phyloP scores from a whole-genome alignment of 2,888 invertebrate species.

The Smittia sp. region DNA sequence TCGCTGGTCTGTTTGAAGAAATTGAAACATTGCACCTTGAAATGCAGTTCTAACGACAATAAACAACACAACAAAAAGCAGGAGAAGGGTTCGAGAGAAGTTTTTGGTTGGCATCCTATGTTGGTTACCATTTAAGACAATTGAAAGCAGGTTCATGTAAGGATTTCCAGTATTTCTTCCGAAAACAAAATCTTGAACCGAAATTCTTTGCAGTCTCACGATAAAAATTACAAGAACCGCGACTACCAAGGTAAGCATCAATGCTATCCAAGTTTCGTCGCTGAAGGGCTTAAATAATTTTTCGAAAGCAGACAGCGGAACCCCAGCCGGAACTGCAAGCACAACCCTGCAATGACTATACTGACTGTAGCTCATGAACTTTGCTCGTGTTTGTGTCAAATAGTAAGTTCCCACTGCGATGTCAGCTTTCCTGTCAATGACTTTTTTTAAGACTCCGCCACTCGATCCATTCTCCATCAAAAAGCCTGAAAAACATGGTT shows the following conservation, averaged over 20 bases:
- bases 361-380: slow-evolving; percentile 2
- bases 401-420: slow-evolving; percentile 20
- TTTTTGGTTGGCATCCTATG: neutral
- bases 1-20: slow-evolving; percentile 20
- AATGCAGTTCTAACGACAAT: slow-evolving; percentile 1
- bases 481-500: no score
- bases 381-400: slow-evolving; percentile 15
- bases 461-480: slow-evolving; percentile 2
- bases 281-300: neutral
- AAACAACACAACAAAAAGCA: neutral
- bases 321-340: neutral
- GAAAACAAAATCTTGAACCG: neutral
- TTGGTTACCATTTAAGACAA: slow-evolving; percentile 13
- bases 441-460: neutral
- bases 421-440: neutral
- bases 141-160: neutral
- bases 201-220: neutral
- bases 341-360: neutral
- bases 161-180: neutral
- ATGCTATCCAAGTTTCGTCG: neutral
- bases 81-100: neutral
- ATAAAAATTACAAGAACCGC: neutral
- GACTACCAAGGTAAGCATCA: neutral
- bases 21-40: slow-evolving; percentile 7
- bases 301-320: neutral